These are phyloP conservation scores for Cheilosia vulpina DNA, from an alignment of 2,888 invertebrate species.

Conservation along the genomic window DNA sequence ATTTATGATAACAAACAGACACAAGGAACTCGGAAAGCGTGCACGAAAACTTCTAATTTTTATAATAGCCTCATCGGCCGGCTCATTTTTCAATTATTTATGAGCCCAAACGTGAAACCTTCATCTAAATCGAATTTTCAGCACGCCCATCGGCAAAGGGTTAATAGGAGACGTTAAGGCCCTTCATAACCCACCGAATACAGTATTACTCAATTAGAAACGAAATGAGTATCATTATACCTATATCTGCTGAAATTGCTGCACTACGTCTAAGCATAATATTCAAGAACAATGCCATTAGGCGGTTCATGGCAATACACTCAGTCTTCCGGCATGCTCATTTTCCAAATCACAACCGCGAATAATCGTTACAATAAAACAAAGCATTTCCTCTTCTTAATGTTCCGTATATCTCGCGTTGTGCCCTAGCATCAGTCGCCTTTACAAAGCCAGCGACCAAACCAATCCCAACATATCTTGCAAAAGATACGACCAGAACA, in stretches of 20 bases:
- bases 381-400: conserved; percentile 34
- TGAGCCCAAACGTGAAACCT: background rate
- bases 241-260: conserved; percentile 7
- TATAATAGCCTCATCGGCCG: no score
- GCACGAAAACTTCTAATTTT: no score
- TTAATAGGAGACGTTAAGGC: conserved; percentile 12
- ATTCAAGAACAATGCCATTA: conserved; percentile 7
- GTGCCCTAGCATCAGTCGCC: background rate
- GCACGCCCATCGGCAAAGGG: background rate
- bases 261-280: background rate
- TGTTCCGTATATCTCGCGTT: conserved; percentile 6
- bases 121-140: background rate
- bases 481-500: conserved; percentile 33
- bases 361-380: conserved; percentile 53
- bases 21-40: no score
- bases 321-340: background rate
- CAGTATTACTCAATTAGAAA: conserved; percentile 27
- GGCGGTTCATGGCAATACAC: conserved; percentile 18
- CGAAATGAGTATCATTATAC: conserved; percentile 31
- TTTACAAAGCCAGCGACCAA: background rate
- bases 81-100: no score
- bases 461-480: conserved; percentile 8
- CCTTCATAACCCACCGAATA: conserved; percentile 5
- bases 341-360: conserved; percentile 51
- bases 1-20: no score